phyloP scores from a whole-genome alignment of 2,113 vertebrate species.

The Pleuronectes platessa region DNA sequence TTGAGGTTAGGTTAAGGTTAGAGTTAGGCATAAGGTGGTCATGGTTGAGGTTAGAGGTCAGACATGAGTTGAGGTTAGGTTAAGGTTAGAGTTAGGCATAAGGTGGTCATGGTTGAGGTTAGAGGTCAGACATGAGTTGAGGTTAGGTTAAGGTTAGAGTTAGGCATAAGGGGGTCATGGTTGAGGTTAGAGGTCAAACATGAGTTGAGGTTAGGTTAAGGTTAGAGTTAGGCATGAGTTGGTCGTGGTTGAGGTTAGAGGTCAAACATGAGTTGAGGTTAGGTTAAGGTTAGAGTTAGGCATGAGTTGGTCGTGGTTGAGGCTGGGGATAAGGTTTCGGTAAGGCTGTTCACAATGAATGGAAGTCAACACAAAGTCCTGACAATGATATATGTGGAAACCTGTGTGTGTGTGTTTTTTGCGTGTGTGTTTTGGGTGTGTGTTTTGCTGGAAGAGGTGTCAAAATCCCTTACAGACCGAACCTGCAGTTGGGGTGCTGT shows the following conservation, averaged over 20 bases:
- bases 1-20: not conserved
- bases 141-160: not conserved
- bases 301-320: no score
- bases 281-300: not conserved
- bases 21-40: no score
- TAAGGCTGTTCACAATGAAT: not conserved
- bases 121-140: not conserved
- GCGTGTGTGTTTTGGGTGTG: no score
- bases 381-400: no score
- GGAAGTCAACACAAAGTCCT: no score
- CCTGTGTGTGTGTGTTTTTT: not conserved
- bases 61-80: not conserved
- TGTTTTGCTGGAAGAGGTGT: not conserved
- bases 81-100: not conserved
- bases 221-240: no score
- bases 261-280: not conserved
- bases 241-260: not conserved
- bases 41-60: not conserved
- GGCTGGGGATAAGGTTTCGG: no score
- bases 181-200: not conserved
- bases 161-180: not conserved
- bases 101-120: not conserved
- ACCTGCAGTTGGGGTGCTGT: conserved; percentile 21
- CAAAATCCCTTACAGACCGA: conserved; percentile 4
- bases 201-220: not conserved